Evolutionary conservation across 2,888 invertebrate species (phyloP), one percentile per base, ranked within the genome.

Genomic region (Melanophora roralis): DNA sequence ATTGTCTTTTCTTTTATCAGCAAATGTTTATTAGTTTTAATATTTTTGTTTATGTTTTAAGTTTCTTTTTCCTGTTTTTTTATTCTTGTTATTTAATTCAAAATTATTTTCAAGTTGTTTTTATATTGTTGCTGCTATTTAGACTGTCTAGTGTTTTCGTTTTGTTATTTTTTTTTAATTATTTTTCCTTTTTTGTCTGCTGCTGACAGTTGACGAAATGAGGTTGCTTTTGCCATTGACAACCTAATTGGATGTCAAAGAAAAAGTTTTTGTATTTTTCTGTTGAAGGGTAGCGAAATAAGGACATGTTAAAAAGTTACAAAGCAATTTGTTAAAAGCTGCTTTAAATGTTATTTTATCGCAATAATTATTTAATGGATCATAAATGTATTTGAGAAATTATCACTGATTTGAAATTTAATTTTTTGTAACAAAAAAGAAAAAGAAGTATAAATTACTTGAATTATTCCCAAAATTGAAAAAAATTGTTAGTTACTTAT

Each of bases 131-230:
- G 16, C 45, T 49, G 49, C n/a, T 27, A 27, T 6, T 49, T 12
- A 49, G 49, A 23, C 23, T 49, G 21, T 23, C 1, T 8, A 49
- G n/a, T 49, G 49, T 23, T 27, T 23, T 49, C n/a, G n/a, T 27
- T 27, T 27, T 27, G 27, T 27, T 27, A 6, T 27, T 27, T 49
- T 21, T 16, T 3, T 16, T 43, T n/a, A 11, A 11, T n/a, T 38
- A 2, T 21, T 36, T 38, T 34, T 34, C 0, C 34, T 34, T 4
- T 1, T 38, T 34, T n/a, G 19, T 40, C 59, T 59, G 40, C 7
- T 14, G 40, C 11, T 59, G 59, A 40, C 59, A 59, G 59, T 43
- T 59, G 40, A 23, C 40, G 59, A 40, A 40, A 59, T 59, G 40
- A 40, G 21, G 21, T 47, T 21, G 47, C 12, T 47, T 7, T 49